phyloP scores from a whole-genome alignment of 2,797 vertebrate species.

The Lacerta bilineata region DNA sequence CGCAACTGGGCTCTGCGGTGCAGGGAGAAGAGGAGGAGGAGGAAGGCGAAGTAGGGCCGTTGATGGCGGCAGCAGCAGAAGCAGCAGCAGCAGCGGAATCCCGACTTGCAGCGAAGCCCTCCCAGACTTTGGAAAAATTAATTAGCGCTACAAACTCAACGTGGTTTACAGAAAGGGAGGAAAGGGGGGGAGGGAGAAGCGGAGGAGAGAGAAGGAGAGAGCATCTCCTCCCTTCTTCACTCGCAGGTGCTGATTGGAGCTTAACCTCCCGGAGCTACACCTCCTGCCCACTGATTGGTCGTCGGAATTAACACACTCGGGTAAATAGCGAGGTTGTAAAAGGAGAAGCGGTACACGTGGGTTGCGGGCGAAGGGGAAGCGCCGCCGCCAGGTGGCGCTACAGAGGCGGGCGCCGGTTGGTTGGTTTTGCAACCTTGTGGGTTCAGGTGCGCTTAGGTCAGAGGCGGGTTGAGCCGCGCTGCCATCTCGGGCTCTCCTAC shows the following conservation, averaged over 20 bases:
- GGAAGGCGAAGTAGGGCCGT: background rate
- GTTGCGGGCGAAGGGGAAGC: constrained; percentile 67
- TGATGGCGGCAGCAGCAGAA: constrained; percentile 38
- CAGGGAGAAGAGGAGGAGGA: background rate
- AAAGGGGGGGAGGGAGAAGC: background rate
- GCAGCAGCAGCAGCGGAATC: constrained; percentile 58
- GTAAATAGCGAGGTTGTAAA: constrained; percentile 66
- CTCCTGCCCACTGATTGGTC: constrained; percentile 70
- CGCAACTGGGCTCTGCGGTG: constrained; percentile 44
- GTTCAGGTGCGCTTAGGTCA: background rate
- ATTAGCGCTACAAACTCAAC: constrained; percentile 82
- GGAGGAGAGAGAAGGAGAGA: accelerated
- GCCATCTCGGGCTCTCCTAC: accelerated
- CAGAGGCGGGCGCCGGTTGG: background rate
- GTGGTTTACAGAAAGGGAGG: constrained; percentile 65
- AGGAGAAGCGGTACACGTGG: constrained; percentile 83
- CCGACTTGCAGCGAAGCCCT: constrained; percentile 75
- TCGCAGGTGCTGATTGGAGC: constrained; percentile 58
- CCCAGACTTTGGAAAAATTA: constrained; percentile 82
- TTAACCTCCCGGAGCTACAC: constrained; percentile 29
- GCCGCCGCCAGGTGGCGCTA: constrained; percentile 63
- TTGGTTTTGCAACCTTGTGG: too few relatives aligned
- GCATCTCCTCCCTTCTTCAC: background rate
- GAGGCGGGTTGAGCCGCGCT: accelerated
- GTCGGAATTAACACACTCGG: constrained; percentile 3